These are phyloP conservation scores for Hirtodrosophila cameraria DNA, from an alignment of 2,888 invertebrate genomes.

Conservation along the genomic window DNA sequence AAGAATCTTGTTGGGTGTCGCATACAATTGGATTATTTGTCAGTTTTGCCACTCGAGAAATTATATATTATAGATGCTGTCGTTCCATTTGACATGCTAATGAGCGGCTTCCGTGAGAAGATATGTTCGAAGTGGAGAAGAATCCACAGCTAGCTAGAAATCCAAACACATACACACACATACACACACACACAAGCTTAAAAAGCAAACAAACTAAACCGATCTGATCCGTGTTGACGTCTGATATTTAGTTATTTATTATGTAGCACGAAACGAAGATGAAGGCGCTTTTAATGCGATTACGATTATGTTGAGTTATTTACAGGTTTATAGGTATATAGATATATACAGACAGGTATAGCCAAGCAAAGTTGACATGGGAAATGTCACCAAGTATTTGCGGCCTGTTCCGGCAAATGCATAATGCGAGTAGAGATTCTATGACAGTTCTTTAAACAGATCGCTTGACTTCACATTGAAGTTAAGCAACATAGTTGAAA, in stretches of 20 bases:
- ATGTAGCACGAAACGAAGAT: slow-evolving; percentile 20
- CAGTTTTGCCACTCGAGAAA: slow-evolving; percentile 39
- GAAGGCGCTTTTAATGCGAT: slow-evolving; percentile 60
- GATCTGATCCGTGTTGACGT: slow-evolving; percentile 57
- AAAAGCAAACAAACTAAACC: no score
- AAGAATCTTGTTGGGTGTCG: slow-evolving; percentile 43
- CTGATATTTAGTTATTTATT: slow-evolving; percentile 51
- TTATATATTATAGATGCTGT: slow-evolving; percentile 11
- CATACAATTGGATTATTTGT: slow-evolving; percentile 70
- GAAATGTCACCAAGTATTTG: slow-evolving; percentile 31
- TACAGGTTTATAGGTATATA: no score
- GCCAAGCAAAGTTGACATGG: slow-evolving; percentile 56
- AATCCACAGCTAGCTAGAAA: not conserved
- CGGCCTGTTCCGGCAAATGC: slow-evolving; percentile 14
- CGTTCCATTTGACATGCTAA: slow-evolving; percentile 69
- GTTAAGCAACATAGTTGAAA: no score
- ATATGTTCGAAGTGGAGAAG: slow-evolving; percentile 21
- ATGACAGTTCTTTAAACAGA: no score
- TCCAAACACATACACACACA: no score
- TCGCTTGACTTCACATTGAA: no score
- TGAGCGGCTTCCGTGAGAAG: slow-evolving; percentile 78
- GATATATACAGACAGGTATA: no score
- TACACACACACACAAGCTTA: no score
- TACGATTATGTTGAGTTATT: slow-evolving; percentile 50
- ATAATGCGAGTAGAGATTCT: not conserved